These are phyloP conservation scores for Chaetodon auriga DNA, from an alignment of 2,113 vertebrate genomes.

Conservation along the genomic window DNA sequence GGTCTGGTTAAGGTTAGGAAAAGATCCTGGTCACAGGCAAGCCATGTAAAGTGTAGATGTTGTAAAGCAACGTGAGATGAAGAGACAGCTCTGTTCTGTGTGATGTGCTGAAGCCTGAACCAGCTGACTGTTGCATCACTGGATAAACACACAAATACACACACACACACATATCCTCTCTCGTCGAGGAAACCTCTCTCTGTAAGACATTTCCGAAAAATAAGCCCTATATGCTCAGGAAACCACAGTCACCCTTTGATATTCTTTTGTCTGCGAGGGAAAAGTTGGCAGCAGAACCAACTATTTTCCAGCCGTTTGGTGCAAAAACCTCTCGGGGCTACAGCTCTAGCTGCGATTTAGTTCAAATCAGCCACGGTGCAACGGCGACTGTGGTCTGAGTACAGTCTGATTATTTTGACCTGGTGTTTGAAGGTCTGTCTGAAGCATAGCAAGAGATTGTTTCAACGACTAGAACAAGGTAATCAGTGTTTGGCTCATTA, in stretches of 20 bases:
- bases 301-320: slow-evolving; percentile 33
- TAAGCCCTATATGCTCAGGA: slow-evolving; percentile 14
- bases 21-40: too few relatives aligned
- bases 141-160: slow-evolving; percentile 22
- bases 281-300: slow-evolving; percentile 19
- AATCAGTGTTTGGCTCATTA: slow-evolving; percentile 62
- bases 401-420: slow-evolving; percentile 40
- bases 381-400: slow-evolving; percentile 1
- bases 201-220: slow-evolving; percentile 29
- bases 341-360: background rate
- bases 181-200: slow-evolving; percentile 21
- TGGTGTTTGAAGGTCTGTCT: slow-evolving; percentile 23
- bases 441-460: slow-evolving; percentile 19
- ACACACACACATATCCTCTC: background rate
- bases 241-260: slow-evolving; percentile 22
- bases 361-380: slow-evolving; percentile 8
- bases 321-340: slow-evolving; percentile 14
- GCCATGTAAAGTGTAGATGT: too few relatives aligned
- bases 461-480: slow-evolving; percentile 36
- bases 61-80: background rate
- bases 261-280: slow-evolving; percentile 10
- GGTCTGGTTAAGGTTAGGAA: too few relatives aligned
- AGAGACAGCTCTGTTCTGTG: background rate
- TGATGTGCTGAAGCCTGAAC: slow-evolving; percentile 17
- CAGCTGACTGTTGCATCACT: slow-evolving; percentile 40